Percentiles rank a stretch among this genome's conserved stretches.
Conservation (phyloP, 1,140 invertebrate genomes). For the Drosophila simulans region DNA sequence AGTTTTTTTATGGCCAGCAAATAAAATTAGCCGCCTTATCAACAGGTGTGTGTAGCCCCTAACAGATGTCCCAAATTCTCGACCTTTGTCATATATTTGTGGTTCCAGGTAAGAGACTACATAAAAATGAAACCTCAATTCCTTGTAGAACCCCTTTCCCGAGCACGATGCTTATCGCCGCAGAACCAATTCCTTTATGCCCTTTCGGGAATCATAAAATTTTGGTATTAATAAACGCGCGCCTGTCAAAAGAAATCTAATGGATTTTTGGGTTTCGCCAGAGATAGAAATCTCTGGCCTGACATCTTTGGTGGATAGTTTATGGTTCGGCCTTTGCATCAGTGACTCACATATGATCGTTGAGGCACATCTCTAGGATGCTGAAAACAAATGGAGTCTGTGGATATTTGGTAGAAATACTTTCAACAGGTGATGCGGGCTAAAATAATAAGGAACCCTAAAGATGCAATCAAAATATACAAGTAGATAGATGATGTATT, state of each 20-base stretch:
- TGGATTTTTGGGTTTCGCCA: slow-evolving; percentile 51
- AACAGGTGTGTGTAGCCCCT: slow-evolving; percentile 66
- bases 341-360: slow-evolving; percentile 34
- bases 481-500: background rate
- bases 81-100: slow-evolving; percentile 51
- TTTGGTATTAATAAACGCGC: slow-evolving; percentile 76
- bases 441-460: background rate
- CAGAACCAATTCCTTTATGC: slow-evolving; percentile 37
- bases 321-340: slow-evolving; percentile 44
- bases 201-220: slow-evolving; percentile 62
- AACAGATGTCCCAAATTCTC: slow-evolving; percentile 58
- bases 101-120: slow-evolving; percentile 33
- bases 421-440: slow-evolving; percentile 33
- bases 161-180: slow-evolving; percentile 57
- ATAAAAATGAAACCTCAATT: slow-evolving; percentile 50
- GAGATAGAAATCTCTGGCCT: slow-evolving; percentile 65
- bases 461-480: background rate
- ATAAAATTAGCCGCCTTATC: slow-evolving; percentile 74
- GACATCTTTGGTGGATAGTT: slow-evolving; percentile 61
- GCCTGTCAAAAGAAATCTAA: slow-evolving; percentile 73
- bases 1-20: slow-evolving; percentile 52
- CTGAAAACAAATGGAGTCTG: background rate
- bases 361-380: slow-evolving; percentile 33
- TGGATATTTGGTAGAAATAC: slow-evolving; percentile 4
- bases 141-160: slow-evolving; percentile 62